Evolutionary conservation across 2,113 vertebrate genomes (phyloP).

Genomic region (Amphiprion percula): DNA sequence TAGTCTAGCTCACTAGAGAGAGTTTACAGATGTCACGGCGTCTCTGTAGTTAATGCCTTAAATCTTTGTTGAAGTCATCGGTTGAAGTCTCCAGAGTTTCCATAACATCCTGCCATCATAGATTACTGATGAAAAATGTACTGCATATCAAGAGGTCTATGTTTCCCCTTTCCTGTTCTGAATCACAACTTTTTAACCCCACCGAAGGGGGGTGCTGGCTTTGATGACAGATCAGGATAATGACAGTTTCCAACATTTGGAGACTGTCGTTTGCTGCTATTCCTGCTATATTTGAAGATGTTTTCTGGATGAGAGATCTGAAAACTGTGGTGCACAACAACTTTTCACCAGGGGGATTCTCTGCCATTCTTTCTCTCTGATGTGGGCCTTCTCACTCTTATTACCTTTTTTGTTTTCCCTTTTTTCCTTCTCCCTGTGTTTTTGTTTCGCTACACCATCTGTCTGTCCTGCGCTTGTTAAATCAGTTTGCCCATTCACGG

Average conservation of each 20-base stretch:
- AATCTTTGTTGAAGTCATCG: neutral
- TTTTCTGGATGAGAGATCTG: constrained; percentile 66
- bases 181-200: constrained; percentile 49
- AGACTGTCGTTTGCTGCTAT: constrained; percentile 41
- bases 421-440: neutral
- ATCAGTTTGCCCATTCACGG: constrained; percentile 55
- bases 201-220: constrained; percentile 30
- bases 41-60: neutral
- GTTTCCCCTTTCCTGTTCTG: constrained; percentile 25
- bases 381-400: constrained; percentile 50
- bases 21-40: neutral
- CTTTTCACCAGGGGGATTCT: constrained; percentile 66
- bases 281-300: constrained; percentile 64
- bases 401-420: constrained; percentile 54
- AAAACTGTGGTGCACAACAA: constrained; percentile 54
- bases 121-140: constrained; percentile 3
- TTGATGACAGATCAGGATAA: constrained; percentile 54
- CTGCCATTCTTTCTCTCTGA: constrained; percentile 47
- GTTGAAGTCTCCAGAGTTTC: neutral
- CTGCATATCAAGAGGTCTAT: constrained; percentile 1
- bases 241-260: constrained; percentile 47
- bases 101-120: constrained; percentile 12
- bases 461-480: constrained; percentile 64
- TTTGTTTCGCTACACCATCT: constrained; percentile 66
- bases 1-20: neutral